phyloP scores from a whole-genome alignment of 2,113 vertebrate species.

The Dolichallabes microphthalmus region DNA sequence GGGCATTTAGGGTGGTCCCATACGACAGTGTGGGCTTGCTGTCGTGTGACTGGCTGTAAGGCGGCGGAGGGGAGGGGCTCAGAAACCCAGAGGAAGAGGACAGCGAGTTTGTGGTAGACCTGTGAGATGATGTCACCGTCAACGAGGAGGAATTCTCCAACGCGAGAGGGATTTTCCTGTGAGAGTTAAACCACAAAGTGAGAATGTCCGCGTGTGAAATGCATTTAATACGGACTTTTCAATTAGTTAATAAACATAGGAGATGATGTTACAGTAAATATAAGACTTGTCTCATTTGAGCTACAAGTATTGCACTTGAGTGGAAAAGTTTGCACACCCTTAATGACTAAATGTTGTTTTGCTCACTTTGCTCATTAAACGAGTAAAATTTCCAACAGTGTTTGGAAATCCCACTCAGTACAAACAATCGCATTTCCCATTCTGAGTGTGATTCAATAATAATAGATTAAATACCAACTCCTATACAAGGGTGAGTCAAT shows the following conservation, averaged over 20 bases:
- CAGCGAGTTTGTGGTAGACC: conserved; percentile 82
- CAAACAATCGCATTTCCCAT: neutral
- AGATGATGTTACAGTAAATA: neutral
- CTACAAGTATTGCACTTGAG: neutral
- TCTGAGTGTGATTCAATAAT: neutral
- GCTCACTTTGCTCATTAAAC: neutral
- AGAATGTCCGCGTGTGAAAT: neutral
- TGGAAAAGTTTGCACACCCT: neutral
- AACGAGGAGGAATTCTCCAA: conserved; percentile 76
- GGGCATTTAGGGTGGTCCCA: conserved; percentile 92
- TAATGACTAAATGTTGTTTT: neutral
- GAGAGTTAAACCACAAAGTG: conserved; percentile 6
- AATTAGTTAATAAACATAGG: neutral
- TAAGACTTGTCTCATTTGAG: neutral
- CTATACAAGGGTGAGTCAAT: neutral
- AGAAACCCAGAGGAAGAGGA: conserved; percentile 78
- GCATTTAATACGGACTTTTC: neutral
- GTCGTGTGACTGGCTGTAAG: conserved; percentile 80
- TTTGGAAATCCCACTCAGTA: no score
- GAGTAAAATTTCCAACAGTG: neutral
- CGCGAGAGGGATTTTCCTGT: conserved; percentile 93
- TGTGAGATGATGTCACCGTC: conserved; percentile 73
- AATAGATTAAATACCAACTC: neutral
- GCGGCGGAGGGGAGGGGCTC: conserved; percentile 78
- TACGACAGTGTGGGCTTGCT: conserved; percentile 85